phyloP scores from a whole-genome alignment of 1,140 invertebrate species.

The Trachymyrmex cornetzi region DNA sequence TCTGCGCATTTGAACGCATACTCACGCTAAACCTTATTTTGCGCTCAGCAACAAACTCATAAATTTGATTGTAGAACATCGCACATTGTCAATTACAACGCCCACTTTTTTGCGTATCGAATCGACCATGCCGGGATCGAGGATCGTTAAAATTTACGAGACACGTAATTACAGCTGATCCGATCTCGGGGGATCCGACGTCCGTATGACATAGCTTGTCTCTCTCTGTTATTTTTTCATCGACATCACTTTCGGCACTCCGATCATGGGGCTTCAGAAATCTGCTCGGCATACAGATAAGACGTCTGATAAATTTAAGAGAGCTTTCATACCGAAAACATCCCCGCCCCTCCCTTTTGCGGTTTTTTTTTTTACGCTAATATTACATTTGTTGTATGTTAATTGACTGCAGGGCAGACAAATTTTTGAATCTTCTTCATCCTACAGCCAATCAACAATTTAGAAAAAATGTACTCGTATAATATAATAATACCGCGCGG shows the following conservation, averaged over 20 bases:
- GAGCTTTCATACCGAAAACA: conserved; percentile 20
- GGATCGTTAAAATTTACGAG: conserved; percentile 79
- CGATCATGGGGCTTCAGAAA: conserved; percentile 48
- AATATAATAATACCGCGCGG: neutral
- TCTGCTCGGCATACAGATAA: conserved; percentile 72
- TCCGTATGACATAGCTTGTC: conserved; percentile 61
- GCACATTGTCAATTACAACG: conserved; percentile 33
- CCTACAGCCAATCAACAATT: too few species aligned
- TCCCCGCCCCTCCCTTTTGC: neutral
- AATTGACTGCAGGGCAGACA: too few species aligned
- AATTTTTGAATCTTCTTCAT: too few species aligned
- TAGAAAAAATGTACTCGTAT: too few species aligned
- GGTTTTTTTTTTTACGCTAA: too few species aligned
- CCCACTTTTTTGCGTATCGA: conserved; percentile 2
- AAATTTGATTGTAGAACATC: conserved; percentile 20
- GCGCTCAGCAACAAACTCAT: neutral
- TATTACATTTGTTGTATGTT: too few species aligned
- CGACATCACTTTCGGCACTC: conserved; percentile 67
- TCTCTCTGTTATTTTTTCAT: conserved; percentile 74
- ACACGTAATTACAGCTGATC: conserved; percentile 74
- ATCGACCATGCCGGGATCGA: conserved; percentile 60
- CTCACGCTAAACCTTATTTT: neutral
- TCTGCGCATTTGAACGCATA: neutral
- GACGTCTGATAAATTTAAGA: conserved; percentile 60
- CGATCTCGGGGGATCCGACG: conserved; percentile 70